phyloP scores from a whole-genome alignment of 1,140 invertebrate genomes.

The Lanistes nyassanus region DNA sequence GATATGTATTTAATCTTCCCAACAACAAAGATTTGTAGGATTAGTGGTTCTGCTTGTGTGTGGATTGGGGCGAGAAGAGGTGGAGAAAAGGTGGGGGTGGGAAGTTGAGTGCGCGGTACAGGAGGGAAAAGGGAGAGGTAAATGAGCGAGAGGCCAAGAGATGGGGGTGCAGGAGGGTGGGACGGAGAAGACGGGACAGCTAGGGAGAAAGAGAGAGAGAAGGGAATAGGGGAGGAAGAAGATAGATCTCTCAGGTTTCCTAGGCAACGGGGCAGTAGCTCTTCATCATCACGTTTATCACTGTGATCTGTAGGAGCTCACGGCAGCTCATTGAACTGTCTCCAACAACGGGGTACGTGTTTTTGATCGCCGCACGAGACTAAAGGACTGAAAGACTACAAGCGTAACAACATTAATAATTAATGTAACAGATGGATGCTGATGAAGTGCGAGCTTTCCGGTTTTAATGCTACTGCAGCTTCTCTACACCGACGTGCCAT shows the following conservation, averaged over 20 bases:
- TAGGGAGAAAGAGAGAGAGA: not conserved
- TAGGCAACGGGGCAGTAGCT: not conserved
- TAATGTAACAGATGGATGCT: too few species aligned
- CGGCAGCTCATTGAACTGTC: too few species aligned
- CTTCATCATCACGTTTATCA: not conserved
- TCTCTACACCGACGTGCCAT: too few species aligned
- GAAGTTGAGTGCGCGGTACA: too few species aligned
- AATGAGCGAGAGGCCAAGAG: not conserved
- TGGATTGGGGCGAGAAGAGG: not conserved
- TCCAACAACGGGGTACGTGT: too few species aligned
- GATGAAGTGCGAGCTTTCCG: too few species aligned
- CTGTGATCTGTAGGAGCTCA: too few species aligned
- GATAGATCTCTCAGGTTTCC: not conserved
- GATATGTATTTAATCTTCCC: not conserved
- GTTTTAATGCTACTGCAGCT: too few species aligned
- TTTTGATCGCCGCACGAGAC: not conserved
- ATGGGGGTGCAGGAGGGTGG: not conserved
- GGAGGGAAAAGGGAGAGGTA: not conserved
- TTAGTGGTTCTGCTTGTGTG: not conserved
- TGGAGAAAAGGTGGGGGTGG: too few species aligned
- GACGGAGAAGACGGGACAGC: not conserved
- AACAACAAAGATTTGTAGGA: not conserved
- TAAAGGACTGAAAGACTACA: too few species aligned
- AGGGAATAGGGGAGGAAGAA: not conserved
- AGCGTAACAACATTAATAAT: too few species aligned